Evolutionary conservation across 2,113 vertebrate genomes (phyloP).

Genomic region (Piaya cayana): DNA sequence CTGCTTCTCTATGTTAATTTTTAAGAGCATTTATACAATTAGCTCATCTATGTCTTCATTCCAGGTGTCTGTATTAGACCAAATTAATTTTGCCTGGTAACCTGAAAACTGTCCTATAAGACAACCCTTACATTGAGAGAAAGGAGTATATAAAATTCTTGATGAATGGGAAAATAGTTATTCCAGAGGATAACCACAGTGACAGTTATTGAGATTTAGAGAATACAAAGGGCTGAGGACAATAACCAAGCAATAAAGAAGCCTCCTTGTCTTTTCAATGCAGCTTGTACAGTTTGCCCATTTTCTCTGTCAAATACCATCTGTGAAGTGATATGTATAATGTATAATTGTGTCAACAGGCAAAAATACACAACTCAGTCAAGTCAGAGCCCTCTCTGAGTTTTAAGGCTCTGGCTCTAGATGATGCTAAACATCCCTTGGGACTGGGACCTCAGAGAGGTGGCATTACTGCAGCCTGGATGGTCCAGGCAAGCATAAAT

Average conservation of each 20-base stretch:
- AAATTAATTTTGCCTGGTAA: conserved; percentile 43
- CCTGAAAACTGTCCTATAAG: conserved; percentile 53
- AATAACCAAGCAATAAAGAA: background rate
- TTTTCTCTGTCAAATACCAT: conserved; percentile 2
- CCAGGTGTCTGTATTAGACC: background rate
- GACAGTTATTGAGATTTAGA: conserved; percentile 14
- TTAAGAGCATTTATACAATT: conserved; percentile 29
- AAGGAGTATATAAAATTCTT: conserved; percentile 47
- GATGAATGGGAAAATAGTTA: conserved; percentile 53
- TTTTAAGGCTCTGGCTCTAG: background rate
- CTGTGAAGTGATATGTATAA: background rate
- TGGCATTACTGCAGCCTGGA: background rate
- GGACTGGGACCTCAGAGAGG: background rate
- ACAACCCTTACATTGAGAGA: background rate
- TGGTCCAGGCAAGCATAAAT: background rate
- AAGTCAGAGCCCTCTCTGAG: background rate
- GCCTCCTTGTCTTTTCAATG: conserved; percentile 27
- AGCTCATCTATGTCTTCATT: conserved; percentile 2
- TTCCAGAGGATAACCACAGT: conserved; percentile 16
- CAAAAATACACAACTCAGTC: background rate
- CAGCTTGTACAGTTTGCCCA: conserved; percentile 30
- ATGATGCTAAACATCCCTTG: background rate
- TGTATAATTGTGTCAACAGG: background rate
- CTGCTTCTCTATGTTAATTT: conserved; percentile 21
- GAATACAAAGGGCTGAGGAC: conserved; percentile 43